Conservation (phyloP, 2,113 vertebrate genomes). For the Pygoscelis adeliae region DNA sequence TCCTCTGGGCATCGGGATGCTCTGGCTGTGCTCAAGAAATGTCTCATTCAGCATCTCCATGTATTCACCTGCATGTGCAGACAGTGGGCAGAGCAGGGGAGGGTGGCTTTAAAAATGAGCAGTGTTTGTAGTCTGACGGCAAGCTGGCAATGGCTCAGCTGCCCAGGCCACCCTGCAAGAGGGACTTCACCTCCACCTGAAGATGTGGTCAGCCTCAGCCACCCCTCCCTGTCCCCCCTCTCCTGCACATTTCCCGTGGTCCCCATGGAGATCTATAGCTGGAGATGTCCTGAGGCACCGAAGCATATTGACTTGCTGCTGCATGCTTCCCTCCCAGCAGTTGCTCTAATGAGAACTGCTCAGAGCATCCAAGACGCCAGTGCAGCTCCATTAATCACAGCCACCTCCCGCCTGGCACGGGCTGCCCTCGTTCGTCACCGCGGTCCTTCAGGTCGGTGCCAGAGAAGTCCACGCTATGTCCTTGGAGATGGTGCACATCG, state of each 20-base stretch:
- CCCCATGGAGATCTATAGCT: background rate
- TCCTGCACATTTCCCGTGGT: accelerated
- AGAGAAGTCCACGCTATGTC: accelerated
- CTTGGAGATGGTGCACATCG: accelerated
- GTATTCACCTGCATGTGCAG: background rate
- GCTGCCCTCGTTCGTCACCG: background rate
- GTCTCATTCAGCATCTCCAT: background rate
- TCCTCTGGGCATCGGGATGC: background rate
- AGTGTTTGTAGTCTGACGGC: background rate
- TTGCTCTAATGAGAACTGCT: background rate
- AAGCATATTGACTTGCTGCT: background rate
- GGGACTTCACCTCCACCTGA: background rate
- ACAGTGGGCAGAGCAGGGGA: background rate
- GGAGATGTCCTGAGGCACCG: background rate
- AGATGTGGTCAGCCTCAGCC: background rate
- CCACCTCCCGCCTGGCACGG: accelerated
- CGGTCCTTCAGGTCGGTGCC: accelerated
- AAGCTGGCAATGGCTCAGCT: background rate
- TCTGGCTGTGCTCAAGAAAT: background rate
- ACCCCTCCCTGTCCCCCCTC: background rate
- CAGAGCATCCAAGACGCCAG: background rate
- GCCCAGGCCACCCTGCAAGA: background rate
- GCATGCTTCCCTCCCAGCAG: background rate
- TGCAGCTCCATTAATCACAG: background rate
- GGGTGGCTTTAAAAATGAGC: background rate